phyloP scores from a whole-genome alignment of 1,140 invertebrate genomes.

The Drosophila sp. region DNA sequence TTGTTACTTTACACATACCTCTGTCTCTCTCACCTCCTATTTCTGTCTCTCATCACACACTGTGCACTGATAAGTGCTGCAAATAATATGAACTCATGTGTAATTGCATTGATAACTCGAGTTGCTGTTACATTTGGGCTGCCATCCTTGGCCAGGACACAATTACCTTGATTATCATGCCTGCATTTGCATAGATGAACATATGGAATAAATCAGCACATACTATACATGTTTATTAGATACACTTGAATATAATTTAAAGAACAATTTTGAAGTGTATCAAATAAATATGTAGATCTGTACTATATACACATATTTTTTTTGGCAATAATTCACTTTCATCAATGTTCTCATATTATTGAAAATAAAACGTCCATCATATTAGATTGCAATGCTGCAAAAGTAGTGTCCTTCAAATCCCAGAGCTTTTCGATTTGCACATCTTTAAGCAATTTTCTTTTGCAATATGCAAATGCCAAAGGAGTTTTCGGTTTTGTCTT shows the following conservation, averaged over 20 bases:
- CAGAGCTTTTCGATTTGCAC: constrained; percentile 5
- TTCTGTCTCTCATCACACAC: background rate
- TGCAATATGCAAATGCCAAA: constrained; percentile 38
- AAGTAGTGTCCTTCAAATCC: constrained; percentile 25
- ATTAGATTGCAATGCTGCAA: constrained; percentile 22
- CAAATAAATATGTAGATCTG: constrained; percentile 2
- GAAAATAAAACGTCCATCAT: background rate
- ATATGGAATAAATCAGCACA: background rate
- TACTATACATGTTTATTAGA: too few relatives aligned
- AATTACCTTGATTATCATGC: constrained; percentile 32
- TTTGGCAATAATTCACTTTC: background rate
- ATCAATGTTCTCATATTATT: background rate
- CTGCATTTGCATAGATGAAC: constrained; percentile 23
- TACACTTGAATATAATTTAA: too few relatives aligned
- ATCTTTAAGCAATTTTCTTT: constrained; percentile 41
- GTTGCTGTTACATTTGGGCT: constrained; percentile 16
- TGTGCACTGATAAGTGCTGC: constrained; percentile 5
- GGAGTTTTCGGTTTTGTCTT: background rate
- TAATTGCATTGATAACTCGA: constrained; percentile 67
- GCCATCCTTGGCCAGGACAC: constrained; percentile 6
- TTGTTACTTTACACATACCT: too few relatives aligned
- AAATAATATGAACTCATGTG: constrained; percentile 62
- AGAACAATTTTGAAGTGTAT: too few relatives aligned
- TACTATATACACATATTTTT: constrained; percentile 2
- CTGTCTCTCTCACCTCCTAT: too few relatives aligned